These are phyloP conservation scores for Lepidurus couesii DNA, from an alignment of 1,140 invertebrate species.

Conservation along the genomic window DNA sequence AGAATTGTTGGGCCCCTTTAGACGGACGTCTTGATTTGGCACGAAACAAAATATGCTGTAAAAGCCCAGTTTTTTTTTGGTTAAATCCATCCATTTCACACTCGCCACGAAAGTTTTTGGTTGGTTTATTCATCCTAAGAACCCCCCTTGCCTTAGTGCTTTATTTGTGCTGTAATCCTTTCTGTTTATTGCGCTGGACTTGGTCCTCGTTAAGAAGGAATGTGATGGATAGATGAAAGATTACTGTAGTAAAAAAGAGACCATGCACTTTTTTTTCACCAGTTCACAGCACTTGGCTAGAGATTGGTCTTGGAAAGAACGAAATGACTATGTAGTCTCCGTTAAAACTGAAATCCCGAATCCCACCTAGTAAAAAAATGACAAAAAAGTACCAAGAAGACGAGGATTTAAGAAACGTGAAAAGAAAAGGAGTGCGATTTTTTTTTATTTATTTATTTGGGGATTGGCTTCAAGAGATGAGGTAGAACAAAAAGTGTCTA, in stretches of 20 bases:
- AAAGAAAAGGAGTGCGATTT: neutral
- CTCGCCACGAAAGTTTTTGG: neutral
- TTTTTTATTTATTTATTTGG: conserved; percentile 10
- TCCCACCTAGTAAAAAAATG: neutral
- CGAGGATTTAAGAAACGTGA: neutral
- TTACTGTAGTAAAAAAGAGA: neutral
- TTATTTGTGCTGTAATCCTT: conserved; percentile 2
- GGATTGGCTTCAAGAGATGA: neutral
- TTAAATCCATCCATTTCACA: conserved; percentile 18
- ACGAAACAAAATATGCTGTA: neutral
- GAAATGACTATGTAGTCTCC: neutral
- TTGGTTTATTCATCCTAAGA: neutral
- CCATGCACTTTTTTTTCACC: neutral
- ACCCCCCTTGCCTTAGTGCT: conserved; percentile 17
- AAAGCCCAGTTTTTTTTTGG: neutral
- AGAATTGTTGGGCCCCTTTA: neutral
- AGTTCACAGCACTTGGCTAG: neutral
- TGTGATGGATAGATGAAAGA: neutral
- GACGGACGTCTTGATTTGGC: neutral
- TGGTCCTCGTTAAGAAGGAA: neutral
- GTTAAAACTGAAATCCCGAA: neutral
- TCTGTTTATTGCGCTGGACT: neutral
- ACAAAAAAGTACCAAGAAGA: neutral
- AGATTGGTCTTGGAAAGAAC: neutral
- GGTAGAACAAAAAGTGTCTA: conserved; percentile 17